phyloP scores from a whole-genome alignment of 2,797 vertebrate genomes.

The Megaceryle alcyon region DNA sequence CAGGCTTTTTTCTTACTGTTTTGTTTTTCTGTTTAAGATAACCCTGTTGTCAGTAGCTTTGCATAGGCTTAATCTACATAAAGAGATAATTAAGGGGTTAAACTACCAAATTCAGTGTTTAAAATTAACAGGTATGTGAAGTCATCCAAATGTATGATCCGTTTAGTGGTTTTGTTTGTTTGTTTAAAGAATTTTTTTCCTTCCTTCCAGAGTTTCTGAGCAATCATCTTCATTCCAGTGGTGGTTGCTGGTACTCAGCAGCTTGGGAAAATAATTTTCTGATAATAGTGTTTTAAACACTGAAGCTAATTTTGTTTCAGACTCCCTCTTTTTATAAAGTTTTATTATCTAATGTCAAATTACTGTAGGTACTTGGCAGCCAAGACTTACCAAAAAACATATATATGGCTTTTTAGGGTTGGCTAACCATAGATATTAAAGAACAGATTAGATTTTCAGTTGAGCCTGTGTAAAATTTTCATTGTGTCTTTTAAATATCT shows the following conservation, averaged over 20 bases:
- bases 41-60: background rate
- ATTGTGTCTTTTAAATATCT: constrained; percentile 3
- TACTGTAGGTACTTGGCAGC: background rate
- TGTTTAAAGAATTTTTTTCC: background rate
- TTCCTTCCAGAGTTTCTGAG: background rate
- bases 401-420: background rate
- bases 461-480: constrained; percentile 35
- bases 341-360: background rate
- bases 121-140: background rate
- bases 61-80: background rate
- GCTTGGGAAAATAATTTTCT: background rate
- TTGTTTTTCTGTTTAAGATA: background rate
- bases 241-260: background rate
- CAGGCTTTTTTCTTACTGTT: background rate
- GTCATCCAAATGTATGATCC: background rate
- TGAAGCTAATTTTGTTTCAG: background rate
- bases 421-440: background rate
- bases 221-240: background rate
- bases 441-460: background rate
- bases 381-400: background rate
- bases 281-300: background rate
- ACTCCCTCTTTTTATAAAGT: background rate
- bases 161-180: too few relatives aligned
- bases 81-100: background rate
- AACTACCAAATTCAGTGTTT: background rate